Base-by-base conservation (phyloP, 2,797 vertebrate genomes). In the Poecilia wingei region DNA sequence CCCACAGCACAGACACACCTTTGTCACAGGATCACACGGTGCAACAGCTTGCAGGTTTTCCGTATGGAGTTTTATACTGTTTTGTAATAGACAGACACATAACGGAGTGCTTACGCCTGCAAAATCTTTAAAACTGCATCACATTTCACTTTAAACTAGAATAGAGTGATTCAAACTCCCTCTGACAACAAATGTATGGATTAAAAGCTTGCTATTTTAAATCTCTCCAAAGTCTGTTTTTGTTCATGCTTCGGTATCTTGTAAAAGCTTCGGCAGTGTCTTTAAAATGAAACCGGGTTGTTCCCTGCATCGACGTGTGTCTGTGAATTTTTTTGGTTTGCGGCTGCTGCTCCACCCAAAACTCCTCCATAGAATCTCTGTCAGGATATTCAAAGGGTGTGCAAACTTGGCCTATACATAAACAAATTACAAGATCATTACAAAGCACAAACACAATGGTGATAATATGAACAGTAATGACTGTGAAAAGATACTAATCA, bases 1-100 rank as follows among this genome's bases (percentile, higher is more conserved):
- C 31, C 79, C 76, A 77, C 79, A 78, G 86, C 83, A 93, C 92
- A 93, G 90, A 89, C 90, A 86, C 49, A 43, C 80, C 45, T 84
- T 76, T 89, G 82, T 90, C 76, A 82, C 78, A 78, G 31, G 85
- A 89, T 80, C 79, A 43, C 74, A 71, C 39, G 81, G 80, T 76
- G 22, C 68, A 74, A 66, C 81, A 70, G 41, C 79, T 80, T 39
- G 46, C 20, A n/a, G 18, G 4, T 25, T 14, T 14, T 76, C 71
- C 64, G 43, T 28, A 73, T 55, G 68, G 14, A 9, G 25, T 25
- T 51, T 16, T 0, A 3, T 0, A 18, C 68, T 1, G 4, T 7
- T 25, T 25, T 6, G 25, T 68, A 18, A 14, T 43, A 49, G 49
- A 74, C 51, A 16, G 36, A 14, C 22, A 41, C 10, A 57, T 74